phyloP scores from a whole-genome alignment of 2,797 vertebrate species.

The Clamator glandarius region DNA sequence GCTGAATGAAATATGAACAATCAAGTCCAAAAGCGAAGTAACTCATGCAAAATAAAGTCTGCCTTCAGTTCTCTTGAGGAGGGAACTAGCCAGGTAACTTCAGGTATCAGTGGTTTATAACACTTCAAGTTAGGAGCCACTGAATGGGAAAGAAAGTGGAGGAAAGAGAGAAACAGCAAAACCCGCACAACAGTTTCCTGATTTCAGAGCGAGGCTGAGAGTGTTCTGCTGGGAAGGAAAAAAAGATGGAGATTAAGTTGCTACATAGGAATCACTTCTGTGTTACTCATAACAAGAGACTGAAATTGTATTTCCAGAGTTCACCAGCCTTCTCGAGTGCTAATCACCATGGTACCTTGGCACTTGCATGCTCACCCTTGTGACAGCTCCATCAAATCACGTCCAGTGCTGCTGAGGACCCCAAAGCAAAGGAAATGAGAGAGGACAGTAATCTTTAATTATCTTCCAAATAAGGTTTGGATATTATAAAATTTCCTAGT shows the following conservation, averaged over 20 bases:
- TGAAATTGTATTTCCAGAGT: not conserved
- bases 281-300: not conserved
- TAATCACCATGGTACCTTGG: not conserved
- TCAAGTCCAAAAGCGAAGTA: not conserved
- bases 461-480: not conserved
- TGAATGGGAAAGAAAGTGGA: not conserved
- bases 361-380: conserved; percentile 17
- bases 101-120: not conserved
- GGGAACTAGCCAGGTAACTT: not conserved
- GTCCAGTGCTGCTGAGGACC: not conserved
- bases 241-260: not conserved
- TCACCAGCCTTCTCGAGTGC: not conserved
- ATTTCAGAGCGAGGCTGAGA: not conserved
- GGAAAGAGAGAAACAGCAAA: conserved; percentile 15
- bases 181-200: not conserved
- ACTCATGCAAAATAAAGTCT: not conserved
- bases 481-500: not conserved
- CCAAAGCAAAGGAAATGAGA: conserved; percentile 46
- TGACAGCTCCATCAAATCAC: conserved; percentile 43
- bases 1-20: not conserved
- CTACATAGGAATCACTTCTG: not conserved
- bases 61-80: not conserved
- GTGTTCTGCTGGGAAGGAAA: not conserved
- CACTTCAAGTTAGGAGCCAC: not conserved
- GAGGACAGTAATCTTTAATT: conserved; percentile 1